Evolutionary conservation across 2,888 invertebrate genomes (phyloP), one percentile per base, ranked within the genome.

Genomic region (Amaurobius ferox): DNA sequence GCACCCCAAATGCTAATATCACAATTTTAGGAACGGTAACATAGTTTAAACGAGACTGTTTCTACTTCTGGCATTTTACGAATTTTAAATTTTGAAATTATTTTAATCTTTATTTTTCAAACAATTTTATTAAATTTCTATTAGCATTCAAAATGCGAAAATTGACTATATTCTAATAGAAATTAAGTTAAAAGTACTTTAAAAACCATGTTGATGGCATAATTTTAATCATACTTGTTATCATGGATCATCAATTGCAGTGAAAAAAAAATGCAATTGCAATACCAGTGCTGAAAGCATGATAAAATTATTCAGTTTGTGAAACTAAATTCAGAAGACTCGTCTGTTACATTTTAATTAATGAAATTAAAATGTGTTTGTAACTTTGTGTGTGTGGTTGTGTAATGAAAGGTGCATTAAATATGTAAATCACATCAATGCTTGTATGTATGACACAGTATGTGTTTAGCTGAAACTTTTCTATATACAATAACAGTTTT

Each of bases 1-100:
- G 83, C 83, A 85, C 83, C 83, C 64, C 48, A 66, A 29, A 77
- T 48, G 83, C 77, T 85, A 77, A 77, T 85, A 85, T 85, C 83
- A 85, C 83, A 85, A 77, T 78, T 67, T 77, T 85, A 85, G 83
- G 83, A 85, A 85, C 83, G 83, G 77, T 72, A 81, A 77, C 61
- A 40, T 74, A 77, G 83, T 85, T 62, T 72, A 55, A 64, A 76
- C 35, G 83, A 77, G 77, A 77, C 83, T 85, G 83, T 28, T 77
- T 67, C 67, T 72, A 77, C 29, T 26, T n/a, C 19, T 68, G 3
- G 13, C 6, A 19, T 16, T 6, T 26, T 40, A 39, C 23, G 68
- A 68, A 40, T 16, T 39, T 68, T 40, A 26, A 61, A 3, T 61
- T 61, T 61, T 35, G 5, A 7, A 35, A 35, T n/a, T n/a, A n/a